Percentiles rank a stretch among this genome's conserved stretches.
These are phyloP conservation scores for Ectemnius cavifrons DNA, from an alignment of 2,888 invertebrate genomes.

Conservation along the genomic window DNA sequence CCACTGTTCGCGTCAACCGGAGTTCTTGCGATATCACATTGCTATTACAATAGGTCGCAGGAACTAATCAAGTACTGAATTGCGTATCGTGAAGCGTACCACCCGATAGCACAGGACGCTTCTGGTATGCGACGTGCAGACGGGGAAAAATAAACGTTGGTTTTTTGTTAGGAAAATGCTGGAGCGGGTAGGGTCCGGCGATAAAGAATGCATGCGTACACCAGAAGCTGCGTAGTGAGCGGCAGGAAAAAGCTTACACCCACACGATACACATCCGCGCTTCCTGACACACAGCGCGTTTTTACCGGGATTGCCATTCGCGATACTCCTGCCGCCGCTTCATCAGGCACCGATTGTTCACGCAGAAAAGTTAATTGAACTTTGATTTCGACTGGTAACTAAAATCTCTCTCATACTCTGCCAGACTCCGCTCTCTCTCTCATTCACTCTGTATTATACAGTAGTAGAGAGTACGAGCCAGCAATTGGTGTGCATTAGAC, in stretches of 20 bases:
- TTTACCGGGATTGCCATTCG: conserved; percentile 61
- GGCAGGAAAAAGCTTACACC: conserved; percentile 23
- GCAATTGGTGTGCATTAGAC: conserved; percentile 67
- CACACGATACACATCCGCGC: conserved; percentile 18
- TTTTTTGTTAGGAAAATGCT: conserved; percentile 42
- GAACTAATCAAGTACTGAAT: conserved; percentile 56
- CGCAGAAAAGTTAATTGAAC: conserved; percentile 72
- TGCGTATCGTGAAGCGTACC: conserved; percentile 38
- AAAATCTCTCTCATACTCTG: conserved; percentile 50
- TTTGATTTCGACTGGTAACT: conserved; percentile 69
- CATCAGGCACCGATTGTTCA: conserved; percentile 71
- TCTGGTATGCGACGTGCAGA: conserved; percentile 47
- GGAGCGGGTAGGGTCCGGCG: conserved; percentile 21
- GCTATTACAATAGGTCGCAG: conserved; percentile 24
- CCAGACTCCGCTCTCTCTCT: too few relatives aligned
- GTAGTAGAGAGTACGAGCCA: conserved; percentile 26
- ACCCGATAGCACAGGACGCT: conserved; percentile 37
- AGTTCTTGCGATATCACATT: too few relatives aligned
- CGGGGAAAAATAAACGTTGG: conserved; percentile 55
- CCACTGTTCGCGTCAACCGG: too few relatives aligned
- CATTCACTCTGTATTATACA: too few relatives aligned
- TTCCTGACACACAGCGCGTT: conserved; percentile 40
- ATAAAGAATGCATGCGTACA: conserved; percentile 43
- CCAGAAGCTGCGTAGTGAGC: conserved; percentile 3
- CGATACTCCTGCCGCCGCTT: conserved; percentile 61